Conservation (phyloP, 1,140 invertebrate genomes). For the Papilio aristodemus region DNA sequence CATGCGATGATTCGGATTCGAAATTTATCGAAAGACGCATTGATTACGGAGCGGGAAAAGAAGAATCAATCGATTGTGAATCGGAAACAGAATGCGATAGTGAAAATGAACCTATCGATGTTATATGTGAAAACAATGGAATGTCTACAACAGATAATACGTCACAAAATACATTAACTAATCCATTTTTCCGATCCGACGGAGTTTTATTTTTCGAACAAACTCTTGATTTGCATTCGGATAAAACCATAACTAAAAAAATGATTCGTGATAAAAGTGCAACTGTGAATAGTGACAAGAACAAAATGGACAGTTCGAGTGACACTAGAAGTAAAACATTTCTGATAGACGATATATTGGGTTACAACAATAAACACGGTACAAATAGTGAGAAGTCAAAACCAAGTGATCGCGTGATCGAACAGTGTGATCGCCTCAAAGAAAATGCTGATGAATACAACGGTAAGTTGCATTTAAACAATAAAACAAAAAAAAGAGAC, state of each 20-base stretch:
- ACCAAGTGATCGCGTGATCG: background rate
- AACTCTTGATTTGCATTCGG: conserved; percentile 42
- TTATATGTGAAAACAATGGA: conserved; percentile 72
- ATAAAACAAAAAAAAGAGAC: too few relatives aligned
- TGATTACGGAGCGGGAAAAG: conserved; percentile 43
- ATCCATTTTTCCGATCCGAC: conserved; percentile 40
- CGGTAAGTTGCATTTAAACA: conserved; percentile 49
- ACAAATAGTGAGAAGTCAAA: conserved; percentile 35
- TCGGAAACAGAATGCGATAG: conserved; percentile 66
- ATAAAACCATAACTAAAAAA: conserved; percentile 46
- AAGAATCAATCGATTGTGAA: conserved; percentile 47
- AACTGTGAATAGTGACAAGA: conserved; percentile 41
- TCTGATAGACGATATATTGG: conserved; percentile 75
- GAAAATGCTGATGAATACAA: conserved; percentile 72
- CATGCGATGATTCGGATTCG: conserved; percentile 55
- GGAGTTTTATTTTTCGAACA: conserved; percentile 49
- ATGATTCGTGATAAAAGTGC: conserved; percentile 47
- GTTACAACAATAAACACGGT: conserved; percentile 55
- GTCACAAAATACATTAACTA: conserved; percentile 43
- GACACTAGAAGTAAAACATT: conserved; percentile 69
- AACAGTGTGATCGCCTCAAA: conserved; percentile 52
- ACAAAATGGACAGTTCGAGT: conserved; percentile 45
- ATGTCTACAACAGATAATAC: conserved; percentile 37
- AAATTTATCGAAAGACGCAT: conserved; percentile 41
- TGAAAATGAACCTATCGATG: conserved; percentile 76